These are phyloP conservation scores for Alectura lathami DNA, from an alignment of 2,113 vertebrate species.

Conservation along the genomic window DNA sequence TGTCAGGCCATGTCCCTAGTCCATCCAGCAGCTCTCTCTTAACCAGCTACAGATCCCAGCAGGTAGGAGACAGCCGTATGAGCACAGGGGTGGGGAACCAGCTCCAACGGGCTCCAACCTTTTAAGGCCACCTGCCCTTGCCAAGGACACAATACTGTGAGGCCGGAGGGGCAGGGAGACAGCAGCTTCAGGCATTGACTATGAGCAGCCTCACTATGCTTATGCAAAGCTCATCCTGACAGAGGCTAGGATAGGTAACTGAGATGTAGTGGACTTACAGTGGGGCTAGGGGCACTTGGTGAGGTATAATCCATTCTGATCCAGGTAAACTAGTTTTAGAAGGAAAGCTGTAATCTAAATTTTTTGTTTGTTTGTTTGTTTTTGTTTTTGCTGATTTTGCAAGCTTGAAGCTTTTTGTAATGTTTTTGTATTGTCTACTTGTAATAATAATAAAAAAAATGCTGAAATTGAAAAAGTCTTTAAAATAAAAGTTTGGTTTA, in stretches of 20 bases:
- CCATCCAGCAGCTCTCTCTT: too few relatives aligned
- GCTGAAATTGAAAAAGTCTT: fast-evolving
- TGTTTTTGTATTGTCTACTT: fast-evolving
- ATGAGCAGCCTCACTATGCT: not conserved
- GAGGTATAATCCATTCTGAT: not conserved
- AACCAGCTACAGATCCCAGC: fast-evolving
- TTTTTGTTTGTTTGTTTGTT: too few relatives aligned
- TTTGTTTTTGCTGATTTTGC: not conserved
- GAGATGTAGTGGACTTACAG: fast-evolving
- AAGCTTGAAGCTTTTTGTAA: not conserved
- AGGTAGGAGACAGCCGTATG: fast-evolving
- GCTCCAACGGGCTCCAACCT: fast-evolving
- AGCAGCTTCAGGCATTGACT: not conserved
- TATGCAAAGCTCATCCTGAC: fast-evolving
- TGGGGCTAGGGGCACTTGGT: not conserved
- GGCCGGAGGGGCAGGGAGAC: too few relatives aligned
- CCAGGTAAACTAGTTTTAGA: not conserved
- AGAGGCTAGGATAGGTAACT: fast-evolving
- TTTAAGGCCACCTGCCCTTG: not conserved
- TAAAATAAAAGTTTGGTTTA: not conserved
- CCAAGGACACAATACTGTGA: fast-evolving
- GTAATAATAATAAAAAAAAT: not conserved
- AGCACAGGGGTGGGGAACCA: fast-evolving
- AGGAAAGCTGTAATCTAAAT: not conserved
- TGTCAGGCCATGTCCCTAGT: not conserved